Conservation (phyloP, 2,113 vertebrate genomes). For the Bucco capensis region DNA sequence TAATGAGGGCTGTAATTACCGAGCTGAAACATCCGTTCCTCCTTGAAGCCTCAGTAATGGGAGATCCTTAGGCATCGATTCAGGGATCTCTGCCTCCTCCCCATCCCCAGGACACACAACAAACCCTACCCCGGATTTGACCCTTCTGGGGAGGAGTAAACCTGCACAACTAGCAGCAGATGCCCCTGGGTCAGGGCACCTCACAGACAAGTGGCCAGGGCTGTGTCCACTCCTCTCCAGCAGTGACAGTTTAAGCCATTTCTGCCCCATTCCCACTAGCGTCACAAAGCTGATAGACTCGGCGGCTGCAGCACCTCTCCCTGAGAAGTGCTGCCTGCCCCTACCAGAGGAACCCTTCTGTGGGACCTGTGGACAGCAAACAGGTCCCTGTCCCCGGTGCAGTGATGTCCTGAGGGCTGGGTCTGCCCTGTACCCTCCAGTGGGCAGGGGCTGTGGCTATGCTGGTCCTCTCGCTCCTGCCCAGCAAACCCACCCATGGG, state of each 20-base stretch:
- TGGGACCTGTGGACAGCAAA: neutral
- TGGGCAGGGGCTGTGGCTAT: accelerated
- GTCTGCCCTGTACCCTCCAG: neutral
- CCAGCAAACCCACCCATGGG: neutral
- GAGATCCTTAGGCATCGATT: neutral
- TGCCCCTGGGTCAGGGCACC: neutral
- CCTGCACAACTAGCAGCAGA: too few species aligned
- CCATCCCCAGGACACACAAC: accelerated
- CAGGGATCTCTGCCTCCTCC: neutral
- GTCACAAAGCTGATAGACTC: accelerated
- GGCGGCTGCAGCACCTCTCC: neutral
- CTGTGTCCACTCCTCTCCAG: neutral
- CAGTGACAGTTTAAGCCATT: accelerated
- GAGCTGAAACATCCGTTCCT: neutral
- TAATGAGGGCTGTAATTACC: accelerated
- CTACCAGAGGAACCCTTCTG: neutral
- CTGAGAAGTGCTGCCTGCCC: neutral
- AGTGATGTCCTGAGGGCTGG: neutral
- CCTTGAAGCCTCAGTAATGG: accelerated
- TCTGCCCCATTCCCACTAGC: neutral
- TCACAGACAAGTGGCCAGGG: accelerated
- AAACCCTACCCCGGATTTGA: neutral
- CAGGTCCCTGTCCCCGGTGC: neutral
- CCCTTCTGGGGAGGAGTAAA: neutral
- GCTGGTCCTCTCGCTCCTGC: accelerated